Evolutionary conservation across 1,140 invertebrate species (phyloP), one percentile per base, ranked within the genome.

Genomic region (Polyergus mexicanus): DNA sequence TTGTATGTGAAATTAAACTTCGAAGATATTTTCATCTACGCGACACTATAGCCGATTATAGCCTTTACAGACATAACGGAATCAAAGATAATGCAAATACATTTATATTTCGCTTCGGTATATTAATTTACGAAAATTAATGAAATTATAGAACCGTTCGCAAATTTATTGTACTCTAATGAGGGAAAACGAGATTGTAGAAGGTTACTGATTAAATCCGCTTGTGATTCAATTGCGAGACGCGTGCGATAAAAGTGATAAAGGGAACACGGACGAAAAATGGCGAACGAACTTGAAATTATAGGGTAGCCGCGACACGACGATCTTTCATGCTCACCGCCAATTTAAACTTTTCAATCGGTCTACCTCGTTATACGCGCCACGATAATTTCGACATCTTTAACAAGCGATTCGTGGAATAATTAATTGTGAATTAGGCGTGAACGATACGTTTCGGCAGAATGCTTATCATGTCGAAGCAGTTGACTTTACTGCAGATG

Each of bases 301-400:
- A 86, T 71, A 85, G 84, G 41, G 47, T 54, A 56, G 54, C 38
- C 47, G 76, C 47, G 47, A 51, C 74, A 66, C 66, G 58, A 77
- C 77, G 69, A 80, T 84, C 83, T 77, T 76, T 85, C 83, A 63
- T 71, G 71, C 86, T 76, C 60, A 38, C 41, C 28, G 68, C 77
- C 68, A 86, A 86, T 86, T 86, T 81, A 83, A 86, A 86, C 54
- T 72, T 86, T 74, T 84, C 84, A 69, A 80, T 72, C 38, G 77
- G 77, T 28, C 35, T 56, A 16, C 80, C 71, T 63, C 80, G 74
- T 77, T 80, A 44, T 44, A 80, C 77, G 84, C 38, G 28, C n/a
- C 47, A 25, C 62, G 54, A 85, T 47, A 63, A 85, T 85, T 85
- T 76, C 83, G 72, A 76, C 41, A 56, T 85, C 83, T 76, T 85